A percentile compares a stretch with the other conserved stretches of the same genome.
Evolutionary conservation across 2,888 invertebrate genomes (phyloP).

Genomic region (Cosmia pyralina): DNA sequence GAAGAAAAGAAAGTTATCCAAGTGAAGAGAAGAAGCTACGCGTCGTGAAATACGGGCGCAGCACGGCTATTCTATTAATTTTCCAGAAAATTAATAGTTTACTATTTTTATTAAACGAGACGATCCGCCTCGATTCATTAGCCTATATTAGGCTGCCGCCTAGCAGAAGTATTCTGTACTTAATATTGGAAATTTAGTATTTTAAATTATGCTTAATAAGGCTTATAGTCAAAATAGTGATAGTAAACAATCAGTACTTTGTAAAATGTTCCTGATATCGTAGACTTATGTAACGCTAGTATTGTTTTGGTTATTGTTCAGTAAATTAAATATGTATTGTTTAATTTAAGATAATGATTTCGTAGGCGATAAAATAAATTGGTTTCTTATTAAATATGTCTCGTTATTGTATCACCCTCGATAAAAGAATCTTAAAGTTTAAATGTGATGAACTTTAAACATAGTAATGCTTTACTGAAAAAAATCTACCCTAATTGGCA

Average conservation of each 20-base stretch:
- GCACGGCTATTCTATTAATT: slow-evolving; percentile 31
- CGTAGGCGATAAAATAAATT: slow-evolving; percentile 62
- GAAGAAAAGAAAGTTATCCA: slow-evolving; percentile 15
- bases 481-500: slow-evolving; percentile 6
- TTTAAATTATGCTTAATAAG: slow-evolving; percentile 57
- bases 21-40: slow-evolving; percentile 14
- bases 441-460: slow-evolving; percentile 36
- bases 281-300: slow-evolving; percentile 64
- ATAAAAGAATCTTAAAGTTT: slow-evolving; percentile 35
- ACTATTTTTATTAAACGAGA: slow-evolving; percentile 53
- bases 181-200: slow-evolving; percentile 77
- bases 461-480: slow-evolving; percentile 8
- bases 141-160: slow-evolving; percentile 84
- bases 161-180: slow-evolving; percentile 83
- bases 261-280: slow-evolving; percentile 55
- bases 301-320: slow-evolving; percentile 65
- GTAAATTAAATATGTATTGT: slow-evolving; percentile 73
- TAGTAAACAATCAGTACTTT: slow-evolving; percentile 46
- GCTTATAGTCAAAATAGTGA: slow-evolving; percentile 37
- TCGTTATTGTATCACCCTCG: slow-evolving; percentile 58
- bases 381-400: slow-evolving; percentile 57
- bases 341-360: slow-evolving; percentile 67
- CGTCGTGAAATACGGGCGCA: slow-evolving; percentile 11
- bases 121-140: slow-evolving; percentile 60
- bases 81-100: slow-evolving; percentile 35